Conservation (phyloP, 1,140 invertebrate genomes). For the Danaus plexippus region DNA sequence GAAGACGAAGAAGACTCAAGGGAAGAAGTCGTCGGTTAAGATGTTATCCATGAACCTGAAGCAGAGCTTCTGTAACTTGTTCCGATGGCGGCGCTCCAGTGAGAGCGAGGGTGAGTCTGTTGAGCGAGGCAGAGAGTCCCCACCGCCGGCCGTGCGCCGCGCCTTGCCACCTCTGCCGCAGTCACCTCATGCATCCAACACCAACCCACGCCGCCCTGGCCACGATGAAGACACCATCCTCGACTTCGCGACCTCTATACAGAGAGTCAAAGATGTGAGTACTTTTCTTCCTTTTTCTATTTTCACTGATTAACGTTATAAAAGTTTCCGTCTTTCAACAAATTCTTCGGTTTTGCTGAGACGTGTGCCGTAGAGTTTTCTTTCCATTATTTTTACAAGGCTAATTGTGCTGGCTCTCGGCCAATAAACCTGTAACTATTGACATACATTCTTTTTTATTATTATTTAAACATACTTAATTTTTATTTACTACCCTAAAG, state of each 20-base stretch:
- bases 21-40: slow-evolving; percentile 74
- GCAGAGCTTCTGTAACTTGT: slow-evolving; percentile 88
- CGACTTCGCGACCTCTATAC: slow-evolving; percentile 93
- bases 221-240: slow-evolving; percentile 73
- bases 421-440: no score
- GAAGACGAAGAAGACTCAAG: slow-evolving; percentile 66
- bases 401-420: no score
- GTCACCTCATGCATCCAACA: slow-evolving; percentile 30
- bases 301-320: neutral
- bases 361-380: no score
- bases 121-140: slow-evolving; percentile 48
- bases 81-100: slow-evolving; percentile 75
- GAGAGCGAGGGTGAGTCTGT: slow-evolving; percentile 34
- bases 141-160: slow-evolving; percentile 71
- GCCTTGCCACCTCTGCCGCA: slow-evolving; percentile 85
- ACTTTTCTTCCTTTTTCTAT: slow-evolving; percentile 8
- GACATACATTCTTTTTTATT: no score
- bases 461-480: no score
- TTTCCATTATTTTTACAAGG: no score
- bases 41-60: slow-evolving; percentile 83
- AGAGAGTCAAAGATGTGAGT: slow-evolving; percentile 94
- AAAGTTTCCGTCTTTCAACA: neutral
- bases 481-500: no score
- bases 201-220: slow-evolving; percentile 22
- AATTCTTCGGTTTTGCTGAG: no score